phyloP scores from a whole-genome alignment of 2,888 invertebrate genomes.

The Dasysyrphus tricinctus region DNA sequence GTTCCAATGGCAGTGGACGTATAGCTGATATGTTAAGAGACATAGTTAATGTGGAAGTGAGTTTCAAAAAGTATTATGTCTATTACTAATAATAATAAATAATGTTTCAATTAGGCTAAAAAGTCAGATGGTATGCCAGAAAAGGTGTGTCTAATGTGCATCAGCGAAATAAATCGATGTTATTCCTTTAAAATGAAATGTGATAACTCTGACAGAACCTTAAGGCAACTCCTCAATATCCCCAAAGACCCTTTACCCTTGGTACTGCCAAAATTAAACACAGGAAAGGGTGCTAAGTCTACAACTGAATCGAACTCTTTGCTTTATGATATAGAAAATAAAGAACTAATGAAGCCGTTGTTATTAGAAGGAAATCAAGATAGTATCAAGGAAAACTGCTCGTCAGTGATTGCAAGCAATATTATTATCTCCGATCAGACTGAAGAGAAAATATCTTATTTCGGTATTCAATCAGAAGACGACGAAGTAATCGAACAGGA shows the following conservation, averaged over 20 bases:
- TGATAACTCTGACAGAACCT: constrained; percentile 81
- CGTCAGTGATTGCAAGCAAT: neutral
- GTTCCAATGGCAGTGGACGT: constrained; percentile 76
- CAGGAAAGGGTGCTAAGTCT: constrained; percentile 67
- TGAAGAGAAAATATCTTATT: constrained; percentile 41
- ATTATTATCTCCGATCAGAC: constrained; percentile 10
- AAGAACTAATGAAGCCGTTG: constrained; percentile 10
- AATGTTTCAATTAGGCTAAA: constrained; percentile 77
- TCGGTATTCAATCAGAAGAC: constrained; percentile 11
- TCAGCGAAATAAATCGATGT: constrained; percentile 82
- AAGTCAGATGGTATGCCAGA: constrained; percentile 81
- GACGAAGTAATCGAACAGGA: constrained; percentile 38
- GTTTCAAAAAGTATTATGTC: neutral
- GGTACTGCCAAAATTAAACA: constrained; percentile 73
- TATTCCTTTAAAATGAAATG: constrained; percentile 83
- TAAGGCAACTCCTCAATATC: constrained; percentile 80
- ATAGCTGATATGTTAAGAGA: constrained; percentile 81
- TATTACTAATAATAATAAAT: neutral
- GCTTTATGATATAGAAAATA: constrained; percentile 11
- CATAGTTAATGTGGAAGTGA: constrained; percentile 79
- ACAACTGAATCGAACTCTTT: constrained; percentile 54
- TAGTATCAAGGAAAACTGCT: constrained; percentile 5
- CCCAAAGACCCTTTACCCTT: neutral
- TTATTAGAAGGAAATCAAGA: constrained; percentile 14
- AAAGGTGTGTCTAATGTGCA: constrained; percentile 81